These are phyloP conservation scores for Melanotaenia nigrans DNA, from an alignment of 2,797 vertebrate genomes.

Conservation along the genomic window DNA sequence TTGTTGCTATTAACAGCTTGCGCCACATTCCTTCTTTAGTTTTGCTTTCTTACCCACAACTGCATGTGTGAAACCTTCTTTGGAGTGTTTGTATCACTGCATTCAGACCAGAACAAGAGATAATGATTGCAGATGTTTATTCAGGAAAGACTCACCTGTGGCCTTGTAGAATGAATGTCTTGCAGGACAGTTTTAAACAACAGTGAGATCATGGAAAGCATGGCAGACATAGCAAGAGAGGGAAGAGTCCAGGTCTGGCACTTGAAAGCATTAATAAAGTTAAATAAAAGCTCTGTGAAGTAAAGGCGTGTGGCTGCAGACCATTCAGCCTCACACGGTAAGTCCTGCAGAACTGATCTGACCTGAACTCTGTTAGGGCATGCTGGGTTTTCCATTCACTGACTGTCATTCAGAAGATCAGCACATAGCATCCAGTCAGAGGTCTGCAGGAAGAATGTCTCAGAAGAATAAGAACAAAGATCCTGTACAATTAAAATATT, in stretches of 20 bases:
- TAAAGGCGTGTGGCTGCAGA: neutral
- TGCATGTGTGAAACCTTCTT: constrained; percentile 23
- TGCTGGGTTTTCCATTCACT: neutral
- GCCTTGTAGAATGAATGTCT: neutral
- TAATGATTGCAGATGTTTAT: neutral
- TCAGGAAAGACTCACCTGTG: constrained; percentile 9
- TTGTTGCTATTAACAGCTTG: constrained; percentile 1
- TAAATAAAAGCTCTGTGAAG: neutral
- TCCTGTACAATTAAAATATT: neutral
- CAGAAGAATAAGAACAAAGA: neutral
- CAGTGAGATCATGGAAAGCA: neutral
- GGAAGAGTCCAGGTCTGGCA: neutral
- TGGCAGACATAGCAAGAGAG: neutral
- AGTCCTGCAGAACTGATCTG: constrained; percentile 26
- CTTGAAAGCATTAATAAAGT: neutral
- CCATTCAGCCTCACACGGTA: neutral
- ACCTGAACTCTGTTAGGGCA: constrained; percentile 8
- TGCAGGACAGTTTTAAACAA: neutral
- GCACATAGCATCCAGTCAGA: constrained; percentile 4
- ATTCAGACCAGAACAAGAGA: constrained; percentile 17
- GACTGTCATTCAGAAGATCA: constrained; percentile 18
- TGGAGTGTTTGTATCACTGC: constrained; percentile 14
- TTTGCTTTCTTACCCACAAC: constrained; percentile 21
- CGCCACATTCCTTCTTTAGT: constrained; percentile 20
- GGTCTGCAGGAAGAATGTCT: neutral